Conservation (phyloP, 2,797 vertebrate genomes). For the Simalia tracyae region DNA sequence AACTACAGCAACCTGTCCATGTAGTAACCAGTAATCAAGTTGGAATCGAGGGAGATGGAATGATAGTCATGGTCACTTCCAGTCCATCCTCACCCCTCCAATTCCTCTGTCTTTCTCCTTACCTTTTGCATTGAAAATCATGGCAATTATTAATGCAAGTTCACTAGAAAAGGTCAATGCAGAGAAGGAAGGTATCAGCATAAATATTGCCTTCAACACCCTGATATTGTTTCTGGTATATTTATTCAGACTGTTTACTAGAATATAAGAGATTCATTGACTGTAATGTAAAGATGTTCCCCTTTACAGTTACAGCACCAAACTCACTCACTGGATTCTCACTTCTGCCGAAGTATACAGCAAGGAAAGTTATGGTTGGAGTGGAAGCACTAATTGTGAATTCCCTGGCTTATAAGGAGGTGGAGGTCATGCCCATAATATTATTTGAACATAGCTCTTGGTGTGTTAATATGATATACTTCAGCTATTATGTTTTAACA, state of each 20-base stretch:
- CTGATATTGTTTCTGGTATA: background rate
- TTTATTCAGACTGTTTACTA: slow-evolving; percentile 37
- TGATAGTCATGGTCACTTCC: background rate
- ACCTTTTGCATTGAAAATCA: background rate
- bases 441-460: slow-evolving; percentile 60
- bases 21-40: background rate
- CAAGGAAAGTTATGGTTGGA: slow-evolving; percentile 42
- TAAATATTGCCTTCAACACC: background rate
- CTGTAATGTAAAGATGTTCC: slow-evolving; percentile 5
- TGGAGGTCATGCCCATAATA: slow-evolving; percentile 51
- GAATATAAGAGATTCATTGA: slow-evolving; percentile 33
- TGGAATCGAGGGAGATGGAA: background rate
- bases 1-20: background rate
- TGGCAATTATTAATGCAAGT: background rate
- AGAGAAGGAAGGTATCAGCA: background rate
- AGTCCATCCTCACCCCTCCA: background rate
- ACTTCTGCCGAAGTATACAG: slow-evolving; percentile 17
- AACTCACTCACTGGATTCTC: slow-evolving; percentile 31
- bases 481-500: slow-evolving; percentile 66
- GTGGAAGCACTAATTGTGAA: slow-evolving; percentile 50
- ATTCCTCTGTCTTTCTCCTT: background rate
- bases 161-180: background rate
- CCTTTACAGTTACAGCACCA: slow-evolving; percentile 20
- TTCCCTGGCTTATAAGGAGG: slow-evolving; percentile 41
- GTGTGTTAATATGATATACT: slow-evolving; percentile 67